A percentile compares a stretch with the other conserved stretches of the same genome.
phyloP scores from a whole-genome alignment of 1,140 invertebrate species.

The Latrodectus geometricus region DNA sequence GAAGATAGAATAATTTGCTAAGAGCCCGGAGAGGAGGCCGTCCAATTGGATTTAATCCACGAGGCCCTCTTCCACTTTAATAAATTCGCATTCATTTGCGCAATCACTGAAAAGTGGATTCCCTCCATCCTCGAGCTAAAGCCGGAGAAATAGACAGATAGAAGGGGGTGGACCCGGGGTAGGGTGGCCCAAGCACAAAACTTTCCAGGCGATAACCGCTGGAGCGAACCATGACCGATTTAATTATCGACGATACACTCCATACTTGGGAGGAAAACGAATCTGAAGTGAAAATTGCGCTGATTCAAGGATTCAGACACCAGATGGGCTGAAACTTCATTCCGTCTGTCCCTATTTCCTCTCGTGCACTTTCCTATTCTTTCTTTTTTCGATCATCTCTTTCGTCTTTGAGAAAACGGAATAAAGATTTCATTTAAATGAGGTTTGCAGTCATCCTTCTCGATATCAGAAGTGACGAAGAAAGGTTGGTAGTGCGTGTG shows the following conservation, averaged over 20 bases:
- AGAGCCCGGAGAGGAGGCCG: conserved; percentile 23
- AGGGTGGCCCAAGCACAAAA: not conserved
- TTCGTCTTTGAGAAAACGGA: not conserved
- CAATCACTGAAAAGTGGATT: conserved; percentile 51
- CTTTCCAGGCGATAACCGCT: conserved; percentile 23
- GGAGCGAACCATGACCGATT: conserved; percentile 42
- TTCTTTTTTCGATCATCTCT: not conserved
- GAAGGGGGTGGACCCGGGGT: not conserved
- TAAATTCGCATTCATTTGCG: conserved; percentile 55
- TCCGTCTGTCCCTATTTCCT: not conserved
- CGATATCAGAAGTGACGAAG: not conserved
- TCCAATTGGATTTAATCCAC: conserved; percentile 48
- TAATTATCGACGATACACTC: conserved; percentile 42
- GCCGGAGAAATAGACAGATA: not conserved
- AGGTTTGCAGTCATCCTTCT: not conserved
- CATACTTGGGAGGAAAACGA: not conserved
- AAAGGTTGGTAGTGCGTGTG: not conserved
- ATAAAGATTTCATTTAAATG: not conserved
- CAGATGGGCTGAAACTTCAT: conserved; percentile 10
- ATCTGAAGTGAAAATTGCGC: conserved; percentile 32
- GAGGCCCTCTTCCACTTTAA: conserved; percentile 44
- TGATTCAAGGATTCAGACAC: conserved; percentile 22
- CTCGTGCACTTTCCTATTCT: not conserved
- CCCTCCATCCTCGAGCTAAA: not conserved
- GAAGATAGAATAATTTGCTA: conserved; percentile 47